These are phyloP conservation scores for Paracyclopina nana DNA, from an alignment of 1,140 invertebrate species.

Conservation along the genomic window DNA sequence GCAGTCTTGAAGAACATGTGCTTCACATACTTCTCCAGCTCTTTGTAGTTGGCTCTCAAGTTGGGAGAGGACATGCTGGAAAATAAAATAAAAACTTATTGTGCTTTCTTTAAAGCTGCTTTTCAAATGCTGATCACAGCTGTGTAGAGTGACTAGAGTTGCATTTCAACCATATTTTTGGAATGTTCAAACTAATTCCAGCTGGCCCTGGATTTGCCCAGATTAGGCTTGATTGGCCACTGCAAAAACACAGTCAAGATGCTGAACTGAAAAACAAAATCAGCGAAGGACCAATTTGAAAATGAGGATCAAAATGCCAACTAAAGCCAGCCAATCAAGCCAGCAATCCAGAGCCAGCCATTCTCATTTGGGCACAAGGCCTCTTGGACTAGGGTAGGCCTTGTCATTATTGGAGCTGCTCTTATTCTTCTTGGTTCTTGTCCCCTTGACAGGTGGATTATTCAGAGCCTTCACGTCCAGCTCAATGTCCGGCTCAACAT, in stretches of 20 bases:
- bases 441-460: conserved; percentile 17
- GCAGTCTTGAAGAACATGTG: conserved; percentile 65
- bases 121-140: too few species aligned
- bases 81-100: too few species aligned
- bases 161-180: too few species aligned
- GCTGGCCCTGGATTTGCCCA: too few species aligned
- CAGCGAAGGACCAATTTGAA: too few species aligned
- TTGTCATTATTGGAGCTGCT: conserved; percentile 20
- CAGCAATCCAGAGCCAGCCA: neutral
- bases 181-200: too few species aligned
- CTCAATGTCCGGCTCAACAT: conserved; percentile 48
- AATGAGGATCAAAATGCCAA: too few species aligned
- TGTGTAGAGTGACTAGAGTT: too few species aligned
- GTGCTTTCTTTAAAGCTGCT: too few species aligned
- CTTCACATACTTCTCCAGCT: conserved; percentile 36
- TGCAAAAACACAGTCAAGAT: too few species aligned
- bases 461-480: conserved; percentile 31
- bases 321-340: neutral
- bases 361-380: conserved; percentile 36
- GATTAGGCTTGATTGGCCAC: too few species aligned
- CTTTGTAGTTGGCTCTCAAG: neutral
- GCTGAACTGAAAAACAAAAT: too few species aligned
- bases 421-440: conserved; percentile 25
- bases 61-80: neutral
- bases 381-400: conserved; percentile 35